phyloP scores from a whole-genome alignment of 2,113 vertebrate species.

The cattle (Bos taurus) region DNA sequence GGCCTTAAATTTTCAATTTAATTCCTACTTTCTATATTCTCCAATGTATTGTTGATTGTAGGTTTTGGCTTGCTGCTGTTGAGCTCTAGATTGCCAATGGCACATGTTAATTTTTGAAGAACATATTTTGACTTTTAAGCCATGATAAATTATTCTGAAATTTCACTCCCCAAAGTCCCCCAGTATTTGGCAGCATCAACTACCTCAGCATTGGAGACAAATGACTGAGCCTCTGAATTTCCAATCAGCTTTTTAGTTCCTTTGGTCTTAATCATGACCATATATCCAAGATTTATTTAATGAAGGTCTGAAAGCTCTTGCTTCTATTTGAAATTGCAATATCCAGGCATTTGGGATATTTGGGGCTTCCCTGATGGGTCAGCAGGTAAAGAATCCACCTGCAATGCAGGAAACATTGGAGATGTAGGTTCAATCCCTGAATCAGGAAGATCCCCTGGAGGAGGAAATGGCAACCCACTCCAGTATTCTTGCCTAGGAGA shows the following conservation, averaged over 20 bases:
- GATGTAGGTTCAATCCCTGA: neutral
- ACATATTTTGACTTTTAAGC: slow-evolving; percentile 55
- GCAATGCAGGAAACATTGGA: neutral
- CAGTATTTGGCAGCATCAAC: neutral
- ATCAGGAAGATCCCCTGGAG: neutral
- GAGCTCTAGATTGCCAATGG: slow-evolving; percentile 43
- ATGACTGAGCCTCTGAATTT: neutral
- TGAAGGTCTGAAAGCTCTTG: neutral
- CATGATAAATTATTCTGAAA: neutral
- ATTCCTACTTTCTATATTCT: slow-evolving; percentile 2
- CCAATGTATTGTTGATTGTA: neutral
- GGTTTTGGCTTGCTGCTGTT: slow-evolving; percentile 34
- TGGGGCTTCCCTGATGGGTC: neutral
- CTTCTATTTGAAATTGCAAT: slow-evolving; percentile 7
- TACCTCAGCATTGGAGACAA: neutral
- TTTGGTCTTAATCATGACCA: neutral
- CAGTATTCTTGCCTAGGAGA: neutral
- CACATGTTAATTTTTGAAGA: slow-evolving; percentile 20
- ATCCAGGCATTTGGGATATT: neutral
- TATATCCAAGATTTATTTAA: neutral
- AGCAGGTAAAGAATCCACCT: neutral
- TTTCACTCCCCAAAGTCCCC: neutral
- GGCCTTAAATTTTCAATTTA: slow-evolving; percentile 15
- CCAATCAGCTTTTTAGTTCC: neutral
- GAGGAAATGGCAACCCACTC: neutral